A percentile compares a stretch with the other conserved stretches of the same genome.
Conservation (phyloP, 2,113 vertebrate species). For the Stomatorhinus ivindoensis region DNA sequence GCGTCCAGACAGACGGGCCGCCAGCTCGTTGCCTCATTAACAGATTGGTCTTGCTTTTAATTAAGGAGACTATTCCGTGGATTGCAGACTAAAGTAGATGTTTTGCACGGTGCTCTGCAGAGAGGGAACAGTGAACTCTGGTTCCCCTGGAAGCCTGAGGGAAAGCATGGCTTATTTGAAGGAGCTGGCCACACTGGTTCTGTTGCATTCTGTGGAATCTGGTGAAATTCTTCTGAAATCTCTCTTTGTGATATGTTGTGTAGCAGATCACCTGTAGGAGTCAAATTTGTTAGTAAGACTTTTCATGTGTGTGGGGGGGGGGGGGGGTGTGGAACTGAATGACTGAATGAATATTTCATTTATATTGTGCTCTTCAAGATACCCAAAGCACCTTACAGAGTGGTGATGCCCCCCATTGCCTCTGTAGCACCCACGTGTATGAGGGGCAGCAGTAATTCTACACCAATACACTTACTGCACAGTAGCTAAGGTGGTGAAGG, state of each 20-base stretch:
- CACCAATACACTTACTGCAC: background rate
- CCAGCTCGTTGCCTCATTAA: constrained; percentile 27
- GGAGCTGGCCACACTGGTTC: background rate
- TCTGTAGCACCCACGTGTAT: background rate
- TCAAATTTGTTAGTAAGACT: background rate
- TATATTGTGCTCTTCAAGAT: background rate
- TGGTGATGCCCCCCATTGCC: background rate
- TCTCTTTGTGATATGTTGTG: background rate
- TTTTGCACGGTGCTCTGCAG: background rate
- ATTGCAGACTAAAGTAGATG: background rate
- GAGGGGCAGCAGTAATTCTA: background rate
- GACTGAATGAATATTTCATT: background rate
- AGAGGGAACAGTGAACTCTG: background rate
- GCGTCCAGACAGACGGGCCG: background rate
- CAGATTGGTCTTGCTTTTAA: constrained; percentile 23
- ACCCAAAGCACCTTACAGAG: background rate
- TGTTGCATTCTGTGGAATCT: background rate
- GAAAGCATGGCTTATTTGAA: background rate
- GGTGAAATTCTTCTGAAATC: background rate
- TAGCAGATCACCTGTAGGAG: background rate
- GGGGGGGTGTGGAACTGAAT: background rate
- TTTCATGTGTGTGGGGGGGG: background rate
- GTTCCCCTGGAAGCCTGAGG: background rate
- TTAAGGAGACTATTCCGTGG: constrained; percentile 5
- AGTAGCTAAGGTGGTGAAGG: background rate